Evolutionary conservation across 30 jellyfish, hydroid and myxozoan species (phyloP).

Genomic region (Hydra vulgaris): DNA sequence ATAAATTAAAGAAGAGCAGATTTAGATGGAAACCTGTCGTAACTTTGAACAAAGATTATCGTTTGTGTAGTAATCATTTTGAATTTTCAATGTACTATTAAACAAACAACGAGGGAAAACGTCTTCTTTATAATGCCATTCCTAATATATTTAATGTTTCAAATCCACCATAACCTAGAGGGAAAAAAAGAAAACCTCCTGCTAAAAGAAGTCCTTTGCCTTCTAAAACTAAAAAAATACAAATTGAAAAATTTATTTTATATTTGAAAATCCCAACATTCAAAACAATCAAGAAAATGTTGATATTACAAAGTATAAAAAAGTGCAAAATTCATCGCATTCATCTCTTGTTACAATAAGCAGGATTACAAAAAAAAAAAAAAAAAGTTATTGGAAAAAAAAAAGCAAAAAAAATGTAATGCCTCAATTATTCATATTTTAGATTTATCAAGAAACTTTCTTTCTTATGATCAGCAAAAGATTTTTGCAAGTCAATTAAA

Average conservation of each 20-base stretch:
- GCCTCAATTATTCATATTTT: background rate
- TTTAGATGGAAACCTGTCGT: background rate
- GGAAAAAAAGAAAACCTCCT: background rate
- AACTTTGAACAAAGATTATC: background rate
- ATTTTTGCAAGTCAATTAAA: background rate
- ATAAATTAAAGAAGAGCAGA: background rate
- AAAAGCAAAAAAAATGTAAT: background rate
- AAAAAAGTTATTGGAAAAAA: background rate
- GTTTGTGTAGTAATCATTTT: background rate
- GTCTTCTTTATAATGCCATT: background rate
- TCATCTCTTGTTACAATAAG: background rate
- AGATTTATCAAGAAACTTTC: background rate
- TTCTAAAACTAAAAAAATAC: background rate
- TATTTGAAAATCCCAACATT: background rate
- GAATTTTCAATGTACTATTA: background rate
- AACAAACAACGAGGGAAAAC: background rate
- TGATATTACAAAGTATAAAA: background rate
- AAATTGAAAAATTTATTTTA: background rate
- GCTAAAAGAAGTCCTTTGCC: background rate
- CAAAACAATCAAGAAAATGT: background rate
- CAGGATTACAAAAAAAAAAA: background rate
- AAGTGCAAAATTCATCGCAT: background rate
- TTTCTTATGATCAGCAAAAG: background rate
- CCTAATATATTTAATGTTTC: background rate
- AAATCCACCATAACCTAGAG: background rate